These are phyloP conservation scores for Podabrus alpinus DNA, from an alignment of 2,888 invertebrate species.

Conservation along the genomic window DNA sequence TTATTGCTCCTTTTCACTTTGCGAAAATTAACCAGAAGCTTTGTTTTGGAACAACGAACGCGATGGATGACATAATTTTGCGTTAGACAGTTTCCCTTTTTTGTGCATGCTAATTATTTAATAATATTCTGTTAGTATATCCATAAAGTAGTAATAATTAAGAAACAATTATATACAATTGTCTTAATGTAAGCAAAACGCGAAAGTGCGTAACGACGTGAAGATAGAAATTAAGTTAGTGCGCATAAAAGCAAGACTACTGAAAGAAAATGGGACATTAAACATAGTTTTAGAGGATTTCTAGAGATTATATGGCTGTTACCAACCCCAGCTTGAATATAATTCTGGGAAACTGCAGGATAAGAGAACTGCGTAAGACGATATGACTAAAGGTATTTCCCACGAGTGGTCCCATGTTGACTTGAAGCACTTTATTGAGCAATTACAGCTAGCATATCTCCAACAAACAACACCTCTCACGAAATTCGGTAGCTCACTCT, in stretches of 20 bases:
- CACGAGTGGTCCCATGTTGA: slow-evolving; percentile 29
- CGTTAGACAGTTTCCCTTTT: too few species aligned
- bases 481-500: slow-evolving; percentile 32
- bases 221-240: slow-evolving; percentile 2
- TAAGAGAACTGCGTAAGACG: slow-evolving; percentile 20
- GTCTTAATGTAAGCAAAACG: background rate
- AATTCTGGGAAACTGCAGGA: slow-evolving; percentile 11
- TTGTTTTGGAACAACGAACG: too few species aligned
- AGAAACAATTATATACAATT: background rate
- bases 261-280: slow-evolving; percentile 3
- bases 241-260: background rate
- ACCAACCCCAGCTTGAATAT: background rate
- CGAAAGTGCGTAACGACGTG: background rate
- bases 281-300: slow-evolving; percentile 5
- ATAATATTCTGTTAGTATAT: background rate
- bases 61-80: too few species aligned
- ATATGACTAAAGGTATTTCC: slow-evolving; percentile 29
- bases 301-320: background rate
- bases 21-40: background rate
- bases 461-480: slow-evolving; percentile 31
- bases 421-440: slow-evolving; percentile 31
- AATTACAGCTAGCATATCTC: slow-evolving; percentile 31
- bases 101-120: background rate
- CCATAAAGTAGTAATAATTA: background rate
- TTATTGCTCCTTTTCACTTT: background rate